Evolutionary conservation across 2,888 invertebrate genomes (phyloP).

Genomic region (Strigamia maritima): DNA sequence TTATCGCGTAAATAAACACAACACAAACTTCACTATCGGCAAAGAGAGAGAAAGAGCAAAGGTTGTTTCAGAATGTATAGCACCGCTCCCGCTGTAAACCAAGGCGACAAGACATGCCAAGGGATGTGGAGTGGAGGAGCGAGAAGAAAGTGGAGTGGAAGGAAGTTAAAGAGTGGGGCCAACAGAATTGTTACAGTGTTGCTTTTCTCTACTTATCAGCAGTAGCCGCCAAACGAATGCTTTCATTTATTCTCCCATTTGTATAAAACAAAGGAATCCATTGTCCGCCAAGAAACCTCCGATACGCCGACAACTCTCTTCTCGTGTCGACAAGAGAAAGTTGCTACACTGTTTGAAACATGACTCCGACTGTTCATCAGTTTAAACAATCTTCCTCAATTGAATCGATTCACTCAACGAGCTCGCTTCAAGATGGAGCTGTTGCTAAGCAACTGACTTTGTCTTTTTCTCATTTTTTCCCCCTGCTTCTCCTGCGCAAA

Average conservation of each 20-base stretch:
- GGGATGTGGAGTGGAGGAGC: background rate
- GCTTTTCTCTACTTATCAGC: conserved; percentile 31
- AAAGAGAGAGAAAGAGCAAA: conserved; percentile 15
- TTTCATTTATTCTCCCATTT: conserved; percentile 30
- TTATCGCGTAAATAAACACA: background rate
- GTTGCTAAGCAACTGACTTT: conserved; percentile 34
- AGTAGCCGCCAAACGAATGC: conserved; percentile 28
- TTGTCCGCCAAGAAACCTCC: background rate
- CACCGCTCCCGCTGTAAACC: background rate
- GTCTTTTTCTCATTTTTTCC: conserved; percentile 1
- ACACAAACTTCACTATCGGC: conserved; percentile 11
- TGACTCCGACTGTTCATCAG: background rate
- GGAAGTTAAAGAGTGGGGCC: background rate
- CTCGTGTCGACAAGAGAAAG: background rate
- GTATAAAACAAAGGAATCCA: conserved; percentile 2
- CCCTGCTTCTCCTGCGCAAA: background rate
- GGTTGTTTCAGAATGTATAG: conserved; percentile 13
- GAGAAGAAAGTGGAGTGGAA: background rate
- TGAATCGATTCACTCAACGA: background rate
- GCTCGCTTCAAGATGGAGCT: background rate
- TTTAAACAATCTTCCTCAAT: conserved; percentile 8
- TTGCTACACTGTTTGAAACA: conserved; percentile 4
- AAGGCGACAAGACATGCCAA: conserved; percentile 5
- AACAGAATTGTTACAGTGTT: background rate
- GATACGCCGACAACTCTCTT: background rate